Percentiles rank a stretch among this genome's conserved stretches.
Evolutionary conservation across 2,888 invertebrate genomes (phyloP).

Genomic region (Synanthedon tipuliformis): DNA sequence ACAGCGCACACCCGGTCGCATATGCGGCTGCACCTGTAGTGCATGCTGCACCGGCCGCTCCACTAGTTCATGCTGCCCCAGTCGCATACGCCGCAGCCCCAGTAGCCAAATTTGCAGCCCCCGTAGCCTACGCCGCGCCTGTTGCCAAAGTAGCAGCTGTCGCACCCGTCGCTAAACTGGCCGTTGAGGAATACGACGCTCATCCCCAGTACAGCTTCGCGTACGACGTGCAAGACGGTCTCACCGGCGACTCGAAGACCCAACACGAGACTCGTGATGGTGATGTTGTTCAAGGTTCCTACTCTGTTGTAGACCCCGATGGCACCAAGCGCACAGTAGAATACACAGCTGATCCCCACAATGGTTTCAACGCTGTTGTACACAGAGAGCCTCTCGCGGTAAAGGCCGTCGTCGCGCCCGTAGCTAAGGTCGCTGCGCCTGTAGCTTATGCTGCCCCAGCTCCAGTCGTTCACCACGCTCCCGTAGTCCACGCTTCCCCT

Average conservation of each 20-base stretch:
- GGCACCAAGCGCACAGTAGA: conserved; percentile 61
- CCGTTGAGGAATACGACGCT: conserved; percentile 37
- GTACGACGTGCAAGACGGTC: conserved; percentile 67
- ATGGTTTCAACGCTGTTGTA: conserved; percentile 54
- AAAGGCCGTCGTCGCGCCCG: conserved; percentile 14
- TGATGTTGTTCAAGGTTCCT: conserved; percentile 58
- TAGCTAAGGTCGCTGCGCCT: conserved; percentile 28
- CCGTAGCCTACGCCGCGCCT: conserved; percentile 15
- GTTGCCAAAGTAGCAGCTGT: conserved; percentile 27
- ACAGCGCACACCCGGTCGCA: conserved; percentile 29
- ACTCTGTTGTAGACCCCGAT: conserved; percentile 59
- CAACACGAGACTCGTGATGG: conserved; percentile 59
- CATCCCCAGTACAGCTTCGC: conserved; percentile 66
- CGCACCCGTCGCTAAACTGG: conserved; percentile 26
- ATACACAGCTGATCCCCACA: conserved; percentile 57
- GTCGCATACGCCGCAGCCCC: conserved; percentile 20
- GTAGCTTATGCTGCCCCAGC: conserved; percentile 13
- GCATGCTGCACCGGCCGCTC: conserved; percentile 19
- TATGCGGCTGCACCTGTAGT: conserved; percentile 18
- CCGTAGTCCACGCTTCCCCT: conserved; percentile 14
- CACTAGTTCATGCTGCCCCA: conserved; percentile 7
- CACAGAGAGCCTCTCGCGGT: conserved; percentile 41
- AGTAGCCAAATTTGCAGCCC: conserved; percentile 15
- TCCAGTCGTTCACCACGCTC: conserved; percentile 21
- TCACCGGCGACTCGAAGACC: conserved; percentile 55